Evolutionary conservation across 2,797 vertebrate species (phyloP), one percentile per base, ranked within the genome.

Genomic region (Okamejei kenojei): DNA sequence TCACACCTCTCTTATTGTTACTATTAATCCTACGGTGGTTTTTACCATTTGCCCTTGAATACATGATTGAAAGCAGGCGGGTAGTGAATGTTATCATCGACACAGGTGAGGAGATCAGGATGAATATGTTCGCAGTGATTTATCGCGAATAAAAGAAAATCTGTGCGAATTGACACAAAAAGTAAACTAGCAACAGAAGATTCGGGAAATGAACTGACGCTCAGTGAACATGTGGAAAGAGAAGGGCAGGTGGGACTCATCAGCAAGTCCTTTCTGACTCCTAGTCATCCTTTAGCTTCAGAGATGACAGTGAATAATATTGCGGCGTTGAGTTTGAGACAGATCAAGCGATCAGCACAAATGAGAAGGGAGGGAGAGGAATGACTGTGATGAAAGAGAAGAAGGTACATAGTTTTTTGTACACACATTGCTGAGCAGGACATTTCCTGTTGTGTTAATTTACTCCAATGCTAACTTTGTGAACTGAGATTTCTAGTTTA

Each of bases 21-120:
- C 54, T 84, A 84, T 84, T 84, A 84, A 84, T 84, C 81, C 54
- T 84, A 61, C 11, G n/a, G 81, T 84, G 81, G 13, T 61, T 84
- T 45, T n/a, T 84, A 84, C 6, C 15, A 13, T 13, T 84, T 63
- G 81, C 13, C 58, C n/a, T 15, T 84, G 81, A 84, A 84, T n/a
- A 29, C 61, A 63, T 84, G 81, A 61, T 61, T 84, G 58, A 84
- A 10, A 61, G 26, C 29, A 6, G n/a, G 81, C 81, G 61, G 54
- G 54, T 61, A 61, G 10, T 61, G 54, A 84, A 84, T 35, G 15
- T 54, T 84, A 29, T 84, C 54, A 84, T 84, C 10, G 82, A 65
- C 58, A 32, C 58, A 86, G 61, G 29, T 86, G 58, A 86, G 58
- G 58, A 86, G 82, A 65, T 61, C 58, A 63, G 82, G n/a, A 29